A percentile compares a stretch with the other conserved stretches of the same genome.
These are phyloP conservation scores for Pelvicachromis taeniatus DNA, from an alignment of 2,113 vertebrate genomes.

Conservation along the genomic window DNA sequence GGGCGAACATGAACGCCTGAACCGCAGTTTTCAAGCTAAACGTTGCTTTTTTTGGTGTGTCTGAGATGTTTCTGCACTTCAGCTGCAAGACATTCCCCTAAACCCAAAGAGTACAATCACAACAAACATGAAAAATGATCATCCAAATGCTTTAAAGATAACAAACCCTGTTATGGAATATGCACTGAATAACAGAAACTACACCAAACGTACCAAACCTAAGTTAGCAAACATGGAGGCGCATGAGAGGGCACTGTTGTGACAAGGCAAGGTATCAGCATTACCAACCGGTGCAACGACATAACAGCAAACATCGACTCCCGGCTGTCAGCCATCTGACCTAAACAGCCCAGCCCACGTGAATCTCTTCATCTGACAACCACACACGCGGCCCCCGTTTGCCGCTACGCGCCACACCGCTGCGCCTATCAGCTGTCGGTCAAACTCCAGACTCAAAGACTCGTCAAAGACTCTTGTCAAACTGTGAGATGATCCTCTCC, in stretches of 20 bases:
- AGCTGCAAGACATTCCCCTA: neutral
- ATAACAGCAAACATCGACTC: constrained; percentile 5
- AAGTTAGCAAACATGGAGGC: neutral
- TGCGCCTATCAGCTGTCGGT: constrained; percentile 47
- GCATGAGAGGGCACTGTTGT: neutral
- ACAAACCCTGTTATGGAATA: neutral
- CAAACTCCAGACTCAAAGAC: constrained; percentile 25
- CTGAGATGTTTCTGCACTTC: neutral
- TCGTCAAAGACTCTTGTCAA: constrained; percentile 27
- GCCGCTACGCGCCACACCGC: neutral
- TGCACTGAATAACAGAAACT: neutral
- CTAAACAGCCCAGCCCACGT: neutral
- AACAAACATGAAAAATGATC: neutral
- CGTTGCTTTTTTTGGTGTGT: fast-evolving
- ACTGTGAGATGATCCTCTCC: constrained; percentile 30
- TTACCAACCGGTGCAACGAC: neutral
- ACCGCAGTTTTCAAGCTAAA: neutral
- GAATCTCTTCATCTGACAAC: constrained; percentile 38
- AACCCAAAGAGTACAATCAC: neutral
- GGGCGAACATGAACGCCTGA: neutral
- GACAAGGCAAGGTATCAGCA: constrained; percentile 4
- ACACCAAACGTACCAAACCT: neutral
- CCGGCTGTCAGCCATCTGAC: constrained; percentile 25
- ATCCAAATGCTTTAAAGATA: neutral
- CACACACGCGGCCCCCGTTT: constrained; percentile 14